A percentile compares a stretch with the other conserved stretches of the same genome.
These are phyloP conservation scores for Tanypteryx hageni DNA, from an alignment of 2,888 invertebrate genomes.

Conservation along the genomic window DNA sequence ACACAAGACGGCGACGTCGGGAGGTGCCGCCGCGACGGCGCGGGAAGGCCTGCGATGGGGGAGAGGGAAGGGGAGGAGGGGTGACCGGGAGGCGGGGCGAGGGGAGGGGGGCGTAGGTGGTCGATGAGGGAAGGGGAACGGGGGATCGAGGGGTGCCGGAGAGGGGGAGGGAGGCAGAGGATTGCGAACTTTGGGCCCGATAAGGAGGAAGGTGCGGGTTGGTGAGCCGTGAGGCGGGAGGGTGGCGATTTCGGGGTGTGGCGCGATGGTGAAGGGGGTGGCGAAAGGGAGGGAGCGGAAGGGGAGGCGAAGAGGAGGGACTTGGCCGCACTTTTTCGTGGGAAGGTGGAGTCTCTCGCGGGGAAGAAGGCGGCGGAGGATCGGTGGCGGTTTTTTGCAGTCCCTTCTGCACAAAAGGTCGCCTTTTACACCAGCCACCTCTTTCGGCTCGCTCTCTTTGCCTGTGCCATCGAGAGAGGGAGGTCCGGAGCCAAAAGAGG, in stretches of 20 bases:
- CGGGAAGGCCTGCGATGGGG: background rate
- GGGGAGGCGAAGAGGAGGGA: slow-evolving; percentile 25
- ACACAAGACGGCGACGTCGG: slow-evolving; percentile 63
- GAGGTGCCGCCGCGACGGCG: slow-evolving; percentile 62
- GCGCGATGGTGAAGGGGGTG: background rate
- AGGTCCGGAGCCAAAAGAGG: background rate
- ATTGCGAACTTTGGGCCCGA: slow-evolving; percentile 51
- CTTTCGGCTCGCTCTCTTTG: slow-evolving; percentile 10
- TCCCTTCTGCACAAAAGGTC: slow-evolving; percentile 40
- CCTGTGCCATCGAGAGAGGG: background rate
- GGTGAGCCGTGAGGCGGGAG: background rate
- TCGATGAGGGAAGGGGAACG: slow-evolving; percentile 13
- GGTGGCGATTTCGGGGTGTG: slow-evolving; percentile 52
- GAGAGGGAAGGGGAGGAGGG: background rate
- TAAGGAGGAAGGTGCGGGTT: slow-evolving; percentile 55
- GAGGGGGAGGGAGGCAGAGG: background rate
- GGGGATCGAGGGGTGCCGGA: background rate
- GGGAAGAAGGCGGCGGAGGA: background rate
- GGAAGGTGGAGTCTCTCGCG: slow-evolving; percentile 1
- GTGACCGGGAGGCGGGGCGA: slow-evolving; percentile 5
- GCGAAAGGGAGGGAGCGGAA: background rate
- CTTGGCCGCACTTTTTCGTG: background rate
- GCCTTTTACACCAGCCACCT: background rate
- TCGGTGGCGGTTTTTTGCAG: background rate
- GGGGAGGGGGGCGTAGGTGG: slow-evolving; percentile 5